These are phyloP conservation scores for Mesochorus sp. DNA, from an alignment of 2,888 invertebrate genomes.

Conservation along the genomic window DNA sequence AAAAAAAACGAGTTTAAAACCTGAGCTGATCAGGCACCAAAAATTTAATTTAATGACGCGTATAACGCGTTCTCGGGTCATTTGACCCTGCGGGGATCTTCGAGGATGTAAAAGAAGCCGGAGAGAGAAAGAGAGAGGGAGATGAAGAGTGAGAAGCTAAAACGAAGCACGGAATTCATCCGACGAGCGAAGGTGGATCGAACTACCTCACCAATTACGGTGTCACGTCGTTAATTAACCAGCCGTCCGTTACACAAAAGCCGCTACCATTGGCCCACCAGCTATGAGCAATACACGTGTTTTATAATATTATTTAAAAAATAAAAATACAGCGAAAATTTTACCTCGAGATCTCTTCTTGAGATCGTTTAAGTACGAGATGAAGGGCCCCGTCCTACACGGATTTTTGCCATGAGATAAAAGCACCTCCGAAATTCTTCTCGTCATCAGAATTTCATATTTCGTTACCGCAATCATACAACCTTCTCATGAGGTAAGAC, in stretches of 20 bases:
- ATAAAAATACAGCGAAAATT: too few relatives aligned
- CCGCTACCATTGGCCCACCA: constrained; percentile 48
- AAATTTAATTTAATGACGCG: constrained; percentile 76
- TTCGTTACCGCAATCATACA: not conserved
- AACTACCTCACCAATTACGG: constrained; percentile 73
- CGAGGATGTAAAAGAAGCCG: constrained; percentile 31
- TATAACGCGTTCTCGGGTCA: constrained; percentile 62
- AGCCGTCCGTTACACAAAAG: constrained; percentile 64
- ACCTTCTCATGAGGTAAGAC: not conserved
- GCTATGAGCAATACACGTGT: constrained; percentile 36
- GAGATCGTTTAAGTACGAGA: constrained; percentile 1
- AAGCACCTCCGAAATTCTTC: not conserved
- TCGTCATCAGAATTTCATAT: not conserved
- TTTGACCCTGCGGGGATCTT: constrained; percentile 63
- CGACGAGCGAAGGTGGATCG: constrained; percentile 67
- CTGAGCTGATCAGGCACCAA: constrained; percentile 59
- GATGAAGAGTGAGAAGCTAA: constrained; percentile 9
- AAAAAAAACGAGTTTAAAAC: not conserved
- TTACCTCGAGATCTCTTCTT: not conserved
- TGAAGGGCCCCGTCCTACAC: constrained; percentile 18
- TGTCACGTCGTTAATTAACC: constrained; percentile 76
- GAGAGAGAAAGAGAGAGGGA: not conserved
- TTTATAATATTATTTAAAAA: constrained; percentile 20
- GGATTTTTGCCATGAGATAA: not conserved
- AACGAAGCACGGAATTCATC: constrained; percentile 49